Evolutionary conservation across 2,797 vertebrate genomes (phyloP), one percentile per base, ranked within the genome.

Genomic region (Pipistrellus pygmaeus): DNA sequence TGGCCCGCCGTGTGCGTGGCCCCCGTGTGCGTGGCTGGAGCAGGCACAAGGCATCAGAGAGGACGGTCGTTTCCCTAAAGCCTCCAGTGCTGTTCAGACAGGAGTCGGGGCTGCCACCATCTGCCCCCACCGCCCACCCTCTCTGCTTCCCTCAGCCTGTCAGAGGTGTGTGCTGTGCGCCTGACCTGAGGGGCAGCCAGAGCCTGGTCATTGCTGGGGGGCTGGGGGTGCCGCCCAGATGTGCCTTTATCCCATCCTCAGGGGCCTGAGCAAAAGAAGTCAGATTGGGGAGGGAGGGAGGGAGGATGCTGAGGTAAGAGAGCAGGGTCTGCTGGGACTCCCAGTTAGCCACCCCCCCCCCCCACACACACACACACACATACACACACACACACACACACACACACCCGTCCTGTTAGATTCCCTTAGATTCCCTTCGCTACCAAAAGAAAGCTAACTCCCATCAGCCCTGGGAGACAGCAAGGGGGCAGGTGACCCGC

Each of bases 21-120:
- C 35, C 35, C 35, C 35, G 35, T 35, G 35, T 35, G 35, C 35
- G 35, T 35, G 57, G 25, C 57, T n/a, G 23, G 20, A 76, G 62
- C 46, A 69, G 53, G 73, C 88, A 76, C 81, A 76, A 48, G 73
- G 55, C 73, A 62, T 69, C n/a, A 85, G 44, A 92, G 62, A 60
- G 64, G 69, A 80, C 2, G 12, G 10, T 62, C 14, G 13, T 62
- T 93, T 75, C 69, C 64, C 57, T 30, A 86, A 80, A 82, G 53
- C 53, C 69, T 10, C 66, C 32, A n/a, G 17, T 11, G 41, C 44
- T 82, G n/a, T 86, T 35, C 41, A 48, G 38, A 77, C 23, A 69
- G 30, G 10, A 55, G 35, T 21, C 10, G 0, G 20, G n/a, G n/a
- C 64, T 35, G 32, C 66, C 48, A n/a, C 25, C 23, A 23, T 25